These are phyloP conservation scores for Rhagophthalmus giganteus DNA, from an alignment of 2,888 invertebrate species.

Conservation along the genomic window DNA sequence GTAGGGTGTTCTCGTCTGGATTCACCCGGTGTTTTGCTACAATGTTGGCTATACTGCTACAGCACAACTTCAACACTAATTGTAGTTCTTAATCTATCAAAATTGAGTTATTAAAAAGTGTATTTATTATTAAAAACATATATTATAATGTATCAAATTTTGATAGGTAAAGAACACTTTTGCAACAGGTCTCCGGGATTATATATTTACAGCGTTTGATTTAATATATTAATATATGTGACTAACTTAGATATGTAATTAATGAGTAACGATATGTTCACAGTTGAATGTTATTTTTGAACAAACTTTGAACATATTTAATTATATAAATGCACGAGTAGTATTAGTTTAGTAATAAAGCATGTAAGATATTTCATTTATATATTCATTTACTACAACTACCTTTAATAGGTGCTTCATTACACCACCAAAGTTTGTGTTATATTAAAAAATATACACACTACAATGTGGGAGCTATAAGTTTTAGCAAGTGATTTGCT, in stretches of 20 bases:
- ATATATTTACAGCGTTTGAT: constrained; percentile 47
- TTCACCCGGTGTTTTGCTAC: constrained; percentile 56
- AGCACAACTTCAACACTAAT: constrained; percentile 55
- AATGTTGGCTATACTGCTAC: constrained; percentile 56
- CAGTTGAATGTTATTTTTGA: constrained; percentile 3
- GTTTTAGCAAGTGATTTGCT: not conserved
- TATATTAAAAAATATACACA: no score
- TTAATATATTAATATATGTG: constrained; percentile 51
- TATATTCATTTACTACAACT: not conserved
- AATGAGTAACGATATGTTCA: constrained; percentile 32
- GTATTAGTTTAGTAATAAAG: constrained; percentile 39
- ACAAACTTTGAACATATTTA: constrained; percentile 20
- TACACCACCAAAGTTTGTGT: no score
- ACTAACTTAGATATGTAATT: constrained; percentile 51
- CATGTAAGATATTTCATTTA: constrained; percentile 39
- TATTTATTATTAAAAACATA: not conserved
- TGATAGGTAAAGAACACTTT: constrained; percentile 44
- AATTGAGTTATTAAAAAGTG: constrained; percentile 1
- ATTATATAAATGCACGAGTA: constrained; percentile 39
- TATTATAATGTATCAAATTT: constrained; percentile 22
- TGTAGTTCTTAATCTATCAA: constrained; percentile 43
- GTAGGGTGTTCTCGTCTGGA: constrained; percentile 54
- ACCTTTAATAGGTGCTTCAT: no score
- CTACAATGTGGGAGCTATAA: no score
- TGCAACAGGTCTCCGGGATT: constrained; percentile 52